Evolutionary conservation across 2,113 vertebrate species (phyloP).

Genomic region (Myrmophylax atrothorax): DNA sequence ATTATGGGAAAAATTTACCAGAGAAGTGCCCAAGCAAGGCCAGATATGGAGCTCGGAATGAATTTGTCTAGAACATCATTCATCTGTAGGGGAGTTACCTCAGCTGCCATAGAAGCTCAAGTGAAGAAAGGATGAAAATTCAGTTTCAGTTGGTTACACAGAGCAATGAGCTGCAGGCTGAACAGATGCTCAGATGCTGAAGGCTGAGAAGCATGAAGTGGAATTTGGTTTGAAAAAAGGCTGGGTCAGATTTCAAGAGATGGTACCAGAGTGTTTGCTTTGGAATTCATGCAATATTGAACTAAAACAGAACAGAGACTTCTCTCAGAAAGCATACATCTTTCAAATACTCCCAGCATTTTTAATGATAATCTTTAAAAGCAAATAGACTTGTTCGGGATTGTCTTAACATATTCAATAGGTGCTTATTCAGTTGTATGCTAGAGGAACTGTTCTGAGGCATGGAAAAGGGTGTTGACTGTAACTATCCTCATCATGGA

Average conservation of each 20-base stretch:
- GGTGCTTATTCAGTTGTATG: rapidly evolving
- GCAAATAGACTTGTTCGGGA: not conserved
- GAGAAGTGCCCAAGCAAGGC: not conserved
- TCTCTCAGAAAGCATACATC: not conserved
- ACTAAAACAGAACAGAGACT: not conserved
- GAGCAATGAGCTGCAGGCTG: not conserved
- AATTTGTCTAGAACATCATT: not conserved
- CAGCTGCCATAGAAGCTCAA: not conserved
- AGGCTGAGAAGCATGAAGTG: not conserved
- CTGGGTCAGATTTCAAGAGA: not conserved
- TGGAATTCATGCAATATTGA: not conserved
- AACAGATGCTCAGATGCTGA: not conserved
- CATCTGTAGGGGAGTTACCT: not conserved
- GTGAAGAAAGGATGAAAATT: not conserved
- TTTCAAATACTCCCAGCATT: not conserved
- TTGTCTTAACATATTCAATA: not conserved
- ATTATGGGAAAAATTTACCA: not conserved
- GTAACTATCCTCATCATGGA: rapidly evolving
- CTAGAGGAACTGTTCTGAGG: not conserved
- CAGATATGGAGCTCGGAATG: not conserved
- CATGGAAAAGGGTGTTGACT: not conserved
- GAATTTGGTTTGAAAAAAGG: not conserved
- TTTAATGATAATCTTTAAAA: not conserved
- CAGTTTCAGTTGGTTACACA: not conserved
- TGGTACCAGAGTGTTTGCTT: not conserved